Evolutionary conservation across 2,888 invertebrate species (phyloP).

Genomic region (Laothoe populi): DNA sequence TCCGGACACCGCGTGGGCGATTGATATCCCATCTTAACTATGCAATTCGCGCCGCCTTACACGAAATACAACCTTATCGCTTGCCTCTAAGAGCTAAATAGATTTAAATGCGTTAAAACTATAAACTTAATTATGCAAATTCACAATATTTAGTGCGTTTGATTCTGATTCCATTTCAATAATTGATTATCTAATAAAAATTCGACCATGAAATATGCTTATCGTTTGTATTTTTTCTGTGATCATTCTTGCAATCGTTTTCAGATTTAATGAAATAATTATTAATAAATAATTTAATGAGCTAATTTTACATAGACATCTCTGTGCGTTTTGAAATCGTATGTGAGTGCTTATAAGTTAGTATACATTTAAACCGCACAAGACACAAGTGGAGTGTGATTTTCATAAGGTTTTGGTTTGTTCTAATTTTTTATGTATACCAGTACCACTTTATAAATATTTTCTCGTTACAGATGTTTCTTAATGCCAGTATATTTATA

Average conservation of each 20-base stretch:
- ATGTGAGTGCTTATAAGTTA: too few species aligned
- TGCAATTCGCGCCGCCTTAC: slow-evolving; percentile 43
- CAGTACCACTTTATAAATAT: neutral
- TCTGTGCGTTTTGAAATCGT: too few species aligned
- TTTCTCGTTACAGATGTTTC: neutral
- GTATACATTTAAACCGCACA: neutral
- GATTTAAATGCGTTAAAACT: slow-evolving; percentile 26
- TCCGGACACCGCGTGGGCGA: slow-evolving; percentile 67
- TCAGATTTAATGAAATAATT: too few species aligned
- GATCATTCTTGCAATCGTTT: too few species aligned
- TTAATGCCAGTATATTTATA: slow-evolving; percentile 5
- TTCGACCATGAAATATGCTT: slow-evolving; percentile 49
- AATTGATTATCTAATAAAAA: slow-evolving; percentile 74
- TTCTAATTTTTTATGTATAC: neutral
- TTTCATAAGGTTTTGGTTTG: slow-evolving; percentile 4
- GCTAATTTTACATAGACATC: too few species aligned
- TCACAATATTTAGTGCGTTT: slow-evolving; percentile 59
- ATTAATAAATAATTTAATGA: too few species aligned
- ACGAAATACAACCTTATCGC: slow-evolving; percentile 47
- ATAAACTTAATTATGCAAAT: slow-evolving; percentile 64
- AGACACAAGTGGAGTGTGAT: neutral
- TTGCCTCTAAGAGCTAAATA: slow-evolving; percentile 37
- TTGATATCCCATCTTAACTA: slow-evolving; percentile 58
- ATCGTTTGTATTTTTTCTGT: slow-evolving; percentile 23
- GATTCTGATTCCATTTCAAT: slow-evolving; percentile 65